A percentile compares a stretch with the other conserved stretches of the same genome.
Evolutionary conservation across 2,797 vertebrate species (phyloP).

Genomic region (Enteromius argenteus): DNA sequence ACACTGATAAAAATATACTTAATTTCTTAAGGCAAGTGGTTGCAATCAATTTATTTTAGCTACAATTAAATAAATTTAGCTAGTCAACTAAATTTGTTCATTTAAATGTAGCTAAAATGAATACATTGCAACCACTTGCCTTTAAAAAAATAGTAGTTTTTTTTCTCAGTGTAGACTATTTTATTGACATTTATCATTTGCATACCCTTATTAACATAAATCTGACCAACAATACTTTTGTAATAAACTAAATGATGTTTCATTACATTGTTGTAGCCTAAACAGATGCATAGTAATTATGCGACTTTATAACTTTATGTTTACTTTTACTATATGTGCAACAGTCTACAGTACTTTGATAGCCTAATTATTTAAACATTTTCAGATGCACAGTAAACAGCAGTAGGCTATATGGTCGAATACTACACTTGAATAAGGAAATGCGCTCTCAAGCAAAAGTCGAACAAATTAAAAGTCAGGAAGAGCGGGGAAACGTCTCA

Average conservation of each 20-base stretch:
- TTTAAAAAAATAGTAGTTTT: too few species aligned
- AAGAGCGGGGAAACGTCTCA: conserved; percentile 61
- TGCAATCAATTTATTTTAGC: too few species aligned
- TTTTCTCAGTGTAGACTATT: too few species aligned
- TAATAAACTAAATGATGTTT: background rate
- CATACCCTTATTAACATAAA: background rate
- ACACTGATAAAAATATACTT: too few species aligned
- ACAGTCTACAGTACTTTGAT: background rate
- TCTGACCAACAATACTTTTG: background rate
- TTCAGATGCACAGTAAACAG: background rate
- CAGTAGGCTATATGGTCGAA: background rate
- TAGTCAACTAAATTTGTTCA: too few species aligned
- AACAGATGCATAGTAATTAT: background rate
- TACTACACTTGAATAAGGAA: conserved; percentile 56
- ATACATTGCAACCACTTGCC: too few species aligned
- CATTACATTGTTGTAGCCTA: background rate
- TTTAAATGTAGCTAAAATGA: too few species aligned
- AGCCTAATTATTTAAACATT: too few species aligned
- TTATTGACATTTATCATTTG: background rate
- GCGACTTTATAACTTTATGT: background rate
- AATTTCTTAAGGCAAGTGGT: too few species aligned
- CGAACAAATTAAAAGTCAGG: conserved; percentile 64
- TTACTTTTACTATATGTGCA: background rate
- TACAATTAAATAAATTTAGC: too few species aligned
- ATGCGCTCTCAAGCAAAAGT: conserved; percentile 43